Evolutionary conservation across 2,113 vertebrate genomes (phyloP).

Genomic region (Daboia siamensis): DNA sequence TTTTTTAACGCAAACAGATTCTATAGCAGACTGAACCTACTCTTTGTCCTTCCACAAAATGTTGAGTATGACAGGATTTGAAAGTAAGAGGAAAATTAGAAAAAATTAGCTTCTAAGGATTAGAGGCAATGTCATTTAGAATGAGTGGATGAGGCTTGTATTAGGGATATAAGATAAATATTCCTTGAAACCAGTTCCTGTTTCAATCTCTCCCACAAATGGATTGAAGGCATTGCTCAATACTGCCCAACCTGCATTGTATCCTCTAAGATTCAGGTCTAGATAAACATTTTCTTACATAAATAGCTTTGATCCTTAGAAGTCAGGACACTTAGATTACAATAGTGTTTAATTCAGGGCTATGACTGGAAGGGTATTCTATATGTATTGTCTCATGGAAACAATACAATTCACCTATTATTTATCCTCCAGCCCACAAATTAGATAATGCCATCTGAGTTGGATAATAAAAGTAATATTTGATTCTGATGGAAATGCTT

Average conservation of each 20-base stretch:
- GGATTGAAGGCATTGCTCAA: background rate
- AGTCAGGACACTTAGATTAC: background rate
- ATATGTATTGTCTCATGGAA: background rate
- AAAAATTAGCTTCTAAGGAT: background rate
- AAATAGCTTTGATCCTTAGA: background rate
- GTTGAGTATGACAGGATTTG: background rate
- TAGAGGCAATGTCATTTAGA: background rate
- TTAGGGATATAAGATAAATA: background rate
- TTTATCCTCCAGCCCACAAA: background rate
- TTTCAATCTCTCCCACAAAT: background rate
- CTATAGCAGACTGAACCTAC: background rate
- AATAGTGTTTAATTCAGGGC: background rate
- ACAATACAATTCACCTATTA: background rate
- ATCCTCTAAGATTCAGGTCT: background rate
- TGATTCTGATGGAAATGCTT: background rate
- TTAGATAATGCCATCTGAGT: background rate
- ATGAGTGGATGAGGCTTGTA: background rate
- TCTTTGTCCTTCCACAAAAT: background rate
- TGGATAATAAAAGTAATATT: background rate
- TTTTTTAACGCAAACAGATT: background rate
- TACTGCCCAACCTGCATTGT: background rate
- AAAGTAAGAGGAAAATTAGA: background rate
- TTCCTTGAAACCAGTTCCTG: background rate
- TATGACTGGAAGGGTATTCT: background rate
- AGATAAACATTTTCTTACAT: background rate